Evolutionary conservation across 2,797 vertebrate species (phyloP).

Genomic region (Luscinia megarhynchos): DNA sequence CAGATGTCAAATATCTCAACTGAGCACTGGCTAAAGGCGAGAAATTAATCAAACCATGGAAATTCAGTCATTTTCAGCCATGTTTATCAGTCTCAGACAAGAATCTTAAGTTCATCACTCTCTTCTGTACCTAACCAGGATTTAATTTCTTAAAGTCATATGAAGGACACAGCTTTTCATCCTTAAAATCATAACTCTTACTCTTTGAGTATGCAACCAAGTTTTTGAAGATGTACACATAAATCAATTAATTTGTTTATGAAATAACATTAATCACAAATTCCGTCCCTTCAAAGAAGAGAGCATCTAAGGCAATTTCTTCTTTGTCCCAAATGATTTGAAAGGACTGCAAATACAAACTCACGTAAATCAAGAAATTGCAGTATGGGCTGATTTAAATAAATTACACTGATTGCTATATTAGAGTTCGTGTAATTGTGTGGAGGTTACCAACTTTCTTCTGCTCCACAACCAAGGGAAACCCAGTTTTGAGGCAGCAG

Average conservation of each 20-base stretch:
- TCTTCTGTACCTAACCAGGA: background rate
- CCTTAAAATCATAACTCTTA: background rate
- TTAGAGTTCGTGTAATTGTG: background rate
- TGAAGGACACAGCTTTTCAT: background rate
- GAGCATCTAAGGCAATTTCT: slow-evolving; percentile 22
- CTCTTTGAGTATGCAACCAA: background rate
- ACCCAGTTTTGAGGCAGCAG: background rate
- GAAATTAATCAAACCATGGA: background rate
- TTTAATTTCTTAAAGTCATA: background rate
- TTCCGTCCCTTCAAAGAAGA: slow-evolving; percentile 38
- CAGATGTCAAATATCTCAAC: background rate
- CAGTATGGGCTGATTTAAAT: slow-evolving; percentile 14
- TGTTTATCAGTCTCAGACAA: background rate
- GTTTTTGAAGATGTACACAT: slow-evolving; percentile 16
- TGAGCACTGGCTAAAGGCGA: background rate
- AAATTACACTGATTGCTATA: background rate
- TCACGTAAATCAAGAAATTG: background rate
- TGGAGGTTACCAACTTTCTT: background rate
- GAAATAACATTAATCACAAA: slow-evolving; percentile 31
- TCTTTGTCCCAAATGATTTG: background rate
- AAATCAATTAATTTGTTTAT: slow-evolving; percentile 52
- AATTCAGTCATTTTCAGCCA: background rate
- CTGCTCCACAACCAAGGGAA: background rate
- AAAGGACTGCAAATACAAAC: slow-evolving; percentile 1
- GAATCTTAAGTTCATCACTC: background rate